Evolutionary conservation across 2,888 invertebrate genomes (phyloP).

Genomic region (Andrena marginata): DNA sequence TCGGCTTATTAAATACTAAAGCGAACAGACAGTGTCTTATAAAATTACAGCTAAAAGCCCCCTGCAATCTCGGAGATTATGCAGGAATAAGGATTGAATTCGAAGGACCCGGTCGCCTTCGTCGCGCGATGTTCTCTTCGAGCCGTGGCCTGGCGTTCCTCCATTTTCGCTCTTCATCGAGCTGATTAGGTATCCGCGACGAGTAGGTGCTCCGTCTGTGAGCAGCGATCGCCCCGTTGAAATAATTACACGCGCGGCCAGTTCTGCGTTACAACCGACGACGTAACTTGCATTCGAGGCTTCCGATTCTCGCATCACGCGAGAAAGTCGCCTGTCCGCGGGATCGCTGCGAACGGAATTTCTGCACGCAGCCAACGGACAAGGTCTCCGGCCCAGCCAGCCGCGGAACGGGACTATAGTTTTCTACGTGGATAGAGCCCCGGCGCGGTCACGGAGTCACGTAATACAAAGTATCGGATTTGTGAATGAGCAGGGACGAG

Average conservation of each 20-base stretch:
- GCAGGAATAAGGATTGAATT: background rate
- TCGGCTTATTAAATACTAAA: background rate
- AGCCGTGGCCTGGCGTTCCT: constrained; percentile 13
- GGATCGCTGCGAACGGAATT: constrained; percentile 44
- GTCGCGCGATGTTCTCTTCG: constrained; percentile 24
- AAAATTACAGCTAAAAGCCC: background rate
- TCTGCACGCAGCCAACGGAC: constrained; percentile 50
- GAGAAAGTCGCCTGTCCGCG: constrained; percentile 30
- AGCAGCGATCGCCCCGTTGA: constrained; percentile 8
- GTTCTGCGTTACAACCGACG: constrained; percentile 18
- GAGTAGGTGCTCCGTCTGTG: constrained; percentile 7
- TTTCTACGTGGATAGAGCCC: constrained; percentile 31
- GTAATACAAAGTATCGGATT: constrained; percentile 73
- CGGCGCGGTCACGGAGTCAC: constrained; percentile 58
- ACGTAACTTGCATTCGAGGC: constrained; percentile 21
- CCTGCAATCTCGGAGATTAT: background rate
- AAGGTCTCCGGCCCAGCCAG: constrained; percentile 51
- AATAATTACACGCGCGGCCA: constrained; percentile 36
- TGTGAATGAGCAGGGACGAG: constrained; percentile 77
- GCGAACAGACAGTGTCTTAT: no score
- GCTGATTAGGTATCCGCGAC: background rate
- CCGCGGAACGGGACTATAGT: constrained; percentile 43
- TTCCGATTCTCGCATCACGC: constrained; percentile 31
- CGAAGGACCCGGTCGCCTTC: constrained; percentile 37
- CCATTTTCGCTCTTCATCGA: constrained; percentile 27